Base-by-base conservation (phyloP, 2,113 vertebrate genomes). In the Arizona elegans region DNA sequence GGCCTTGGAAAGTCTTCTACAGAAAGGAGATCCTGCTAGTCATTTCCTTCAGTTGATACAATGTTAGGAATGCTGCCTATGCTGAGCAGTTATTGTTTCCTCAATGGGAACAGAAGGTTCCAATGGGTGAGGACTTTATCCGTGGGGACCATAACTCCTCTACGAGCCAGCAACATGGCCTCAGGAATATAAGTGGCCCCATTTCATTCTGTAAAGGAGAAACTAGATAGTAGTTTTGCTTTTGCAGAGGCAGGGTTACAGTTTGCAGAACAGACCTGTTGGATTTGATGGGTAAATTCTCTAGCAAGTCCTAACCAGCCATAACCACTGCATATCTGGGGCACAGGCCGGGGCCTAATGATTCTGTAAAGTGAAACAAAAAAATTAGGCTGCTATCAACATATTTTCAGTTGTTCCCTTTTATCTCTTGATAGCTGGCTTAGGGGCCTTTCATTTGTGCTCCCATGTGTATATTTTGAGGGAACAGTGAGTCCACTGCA, bases 351-450 rank as follows among this genome's bases (percentile, higher is more conserved):
- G 50, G 47, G 92, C 54, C 47, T 53, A 90, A 54, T 21, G 33
- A 89, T 75, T 75, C 33, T 92, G 55, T n/a, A 62, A 53, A 86
- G 70, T 38, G 50, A 89, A 55, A 86, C 75, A 86, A 92, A 55
- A 55, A 59, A 93, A 86, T 55, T 47, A 93, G 88, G 55, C 92
- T 93, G 92, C 88, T 90, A 54, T 93, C 88, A 38, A 43, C 88
- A 90, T 85, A 87, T 93, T 93, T 90, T 90, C 13, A 12, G 70
- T 85, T 54, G 29, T 59, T 89, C 55, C 53, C 86, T 91, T 43
- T 86, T 86, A n/a, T 93, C 93, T 62, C 90, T 86, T 85, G 87
- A 62, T 89, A 89, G 90, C 93, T 91, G 87, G 91, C 47, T 89
- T 24, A 33, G 91, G 29, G 50, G 70, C 93, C 91, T 93, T 92